Evolutionary conservation across 1,140 invertebrate species (phyloP), one percentile per base, ranked within the genome.

Genomic region (Alviniconcha marisindica): DNA sequence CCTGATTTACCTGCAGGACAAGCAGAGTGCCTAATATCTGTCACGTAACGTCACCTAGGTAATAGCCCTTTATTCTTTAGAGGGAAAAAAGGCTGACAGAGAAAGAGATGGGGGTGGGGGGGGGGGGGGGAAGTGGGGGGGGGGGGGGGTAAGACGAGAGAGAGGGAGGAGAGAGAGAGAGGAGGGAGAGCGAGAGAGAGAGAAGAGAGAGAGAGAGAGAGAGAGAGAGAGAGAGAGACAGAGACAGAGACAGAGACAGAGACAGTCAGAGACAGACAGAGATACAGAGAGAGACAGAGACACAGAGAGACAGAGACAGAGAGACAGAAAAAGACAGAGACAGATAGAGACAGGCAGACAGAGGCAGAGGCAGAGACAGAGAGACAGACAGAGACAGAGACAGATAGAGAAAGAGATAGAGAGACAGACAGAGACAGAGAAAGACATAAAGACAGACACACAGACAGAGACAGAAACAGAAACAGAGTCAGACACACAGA

Each of bases 211-310:
- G 33, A 73, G 33, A 36, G 18, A 36, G 33, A 73, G n/a, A 36
- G 71, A 73, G n/a, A 36, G 33, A 36, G n/a, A 36, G 33, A 36
- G n/a, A 36, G 33, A 73, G 40, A 73, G 71, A 73, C 10, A 73
- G 71, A 73, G n/a, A 36, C 4, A 73, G n/a, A 73, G 15, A 33
- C 12, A 36, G 33, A 36, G 33, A 36, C 4, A 36, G n/a, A 73
- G 33, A 21, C 10, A 24, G 33, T 5, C 4, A 36, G 40, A 36
- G 71, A 36, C 5, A 73, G 31, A 73, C 10, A 73, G 71, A 73
- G 40, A 73, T 12, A 73, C 12, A 36, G 71, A 73, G 14, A 73
- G n/a, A 73, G 71, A 73, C 12, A 73, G 63, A 69, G 63, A 69
- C 7, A 69, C 7, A 36, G 71, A 36, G 71, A 73, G 33, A 24